These are phyloP conservation scores for Acanthurus tractus DNA, from an alignment of 2,797 vertebrate species.

Conservation along the genomic window DNA sequence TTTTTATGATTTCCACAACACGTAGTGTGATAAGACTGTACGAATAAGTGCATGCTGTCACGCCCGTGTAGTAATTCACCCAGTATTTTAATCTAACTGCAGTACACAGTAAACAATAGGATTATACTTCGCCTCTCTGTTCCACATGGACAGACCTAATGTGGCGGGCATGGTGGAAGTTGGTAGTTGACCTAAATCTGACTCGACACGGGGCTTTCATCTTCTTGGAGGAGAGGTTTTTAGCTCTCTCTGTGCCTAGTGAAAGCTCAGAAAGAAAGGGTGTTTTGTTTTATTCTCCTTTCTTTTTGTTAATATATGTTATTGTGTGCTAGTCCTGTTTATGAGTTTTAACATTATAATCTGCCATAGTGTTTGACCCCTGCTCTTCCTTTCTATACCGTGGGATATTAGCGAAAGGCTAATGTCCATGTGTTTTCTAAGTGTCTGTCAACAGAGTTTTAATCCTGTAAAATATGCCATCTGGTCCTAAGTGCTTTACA, in stretches of 20 bases:
- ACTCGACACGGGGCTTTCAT: constrained; percentile 54
- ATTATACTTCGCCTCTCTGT: constrained; percentile 44
- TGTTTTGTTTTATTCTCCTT: constrained; percentile 35
- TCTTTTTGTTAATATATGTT: constrained; percentile 25
- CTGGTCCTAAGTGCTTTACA: constrained; percentile 17
- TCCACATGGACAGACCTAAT: constrained; percentile 34
- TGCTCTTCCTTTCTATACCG: neutral
- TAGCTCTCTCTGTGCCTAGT: neutral
- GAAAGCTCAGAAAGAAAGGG: constrained; percentile 21
- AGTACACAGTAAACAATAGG: constrained; percentile 54
- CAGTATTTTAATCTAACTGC: constrained; percentile 15
- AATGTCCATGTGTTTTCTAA: neutral
- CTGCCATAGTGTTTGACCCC: neutral
- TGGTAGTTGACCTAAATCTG: constrained; percentile 70
- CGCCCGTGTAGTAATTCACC: neutral
- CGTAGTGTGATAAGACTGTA: constrained; percentile 1
- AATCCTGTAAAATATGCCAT: constrained; percentile 2
- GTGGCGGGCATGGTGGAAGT: constrained; percentile 35
- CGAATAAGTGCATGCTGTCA: constrained; percentile 7
- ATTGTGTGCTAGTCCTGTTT: neutral
- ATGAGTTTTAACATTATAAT: neutral
- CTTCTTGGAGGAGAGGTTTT: constrained; percentile 24
- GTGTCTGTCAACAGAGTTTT: neutral
- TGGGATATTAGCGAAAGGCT: constrained; percentile 5
- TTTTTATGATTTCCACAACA: constrained; percentile 19